Evolutionary conservation across 2,888 invertebrate genomes (phyloP), one percentile per base, ranked within the genome.

Genomic region (Seladonia tumulorum): DNA sequence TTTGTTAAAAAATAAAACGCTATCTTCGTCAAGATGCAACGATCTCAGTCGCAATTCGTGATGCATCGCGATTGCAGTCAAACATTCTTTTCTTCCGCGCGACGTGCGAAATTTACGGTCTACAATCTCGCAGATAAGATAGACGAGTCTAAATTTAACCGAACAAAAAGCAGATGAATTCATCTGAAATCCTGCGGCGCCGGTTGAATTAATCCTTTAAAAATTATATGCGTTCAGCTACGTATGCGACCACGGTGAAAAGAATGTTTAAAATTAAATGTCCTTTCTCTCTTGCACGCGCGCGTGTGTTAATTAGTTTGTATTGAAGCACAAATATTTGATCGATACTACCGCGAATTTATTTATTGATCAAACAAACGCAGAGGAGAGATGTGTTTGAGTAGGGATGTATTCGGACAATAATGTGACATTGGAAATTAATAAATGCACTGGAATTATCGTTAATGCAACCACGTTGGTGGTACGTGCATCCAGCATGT

Each of bases 101-200:
- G 45, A n/a, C 57, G 53, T 45, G 53, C 29, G 25, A 57, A 60
- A 29, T 60, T 76, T 49, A 22, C 42, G 7, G 42, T 72, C 71
- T 77, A 63, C 49, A 72, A 77, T 42, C 42, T 42, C 66, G 49
- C 25, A 72, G 72, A 81, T 81, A 81, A 78, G 42, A 81, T 72
- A 76, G 42, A 35, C 18, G 7, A 47, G 4, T 75, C 74, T 25
- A 68, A 12, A 42, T 53, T n/a, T 68, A 49, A 68, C 49, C 66
- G 57, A n/a, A 47, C 45, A 22, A 39, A 18, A 47, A 10, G 47
- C 35, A 39, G n/a, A 49, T 25, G 22, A 25, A 47, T 47, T 47
- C 18, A 35, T 35, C 5, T 22, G 35, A 76, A n/a, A 49, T 29
- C 12, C 39, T 47, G n/a, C 76, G 47, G 45, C 35, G 25, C 16